Conservation (phyloP, 2,888 invertebrate genomes). For the Drosophila paramelanica region DNA sequence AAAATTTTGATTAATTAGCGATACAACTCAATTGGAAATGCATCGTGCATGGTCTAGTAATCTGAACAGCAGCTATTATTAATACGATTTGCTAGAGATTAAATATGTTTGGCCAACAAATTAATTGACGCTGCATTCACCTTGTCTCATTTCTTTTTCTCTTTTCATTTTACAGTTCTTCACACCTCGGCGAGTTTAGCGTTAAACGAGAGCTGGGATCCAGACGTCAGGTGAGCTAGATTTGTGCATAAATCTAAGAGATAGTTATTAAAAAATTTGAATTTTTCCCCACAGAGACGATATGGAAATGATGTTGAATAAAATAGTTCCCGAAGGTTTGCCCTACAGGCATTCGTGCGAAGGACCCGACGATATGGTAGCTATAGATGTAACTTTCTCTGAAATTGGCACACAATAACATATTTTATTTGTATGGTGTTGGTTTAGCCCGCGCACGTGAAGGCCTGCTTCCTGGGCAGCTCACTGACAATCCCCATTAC, state of each 20-base stretch:
- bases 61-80: constrained; percentile 7
- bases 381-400: constrained; percentile 1
- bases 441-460: constrained; percentile 96
- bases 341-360: constrained; percentile 98
- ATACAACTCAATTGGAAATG: constrained; percentile 64
- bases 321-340: constrained; percentile 98
- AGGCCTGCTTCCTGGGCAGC: constrained; percentile 98
- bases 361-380: constrained; percentile 99
- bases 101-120: constrained; percentile 16
- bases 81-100: constrained; percentile 6
- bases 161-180: constrained; percentile 89
- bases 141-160: constrained; percentile 39
- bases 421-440: not conserved
- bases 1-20: constrained; percentile 63
- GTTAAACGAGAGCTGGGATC: constrained; percentile 99
- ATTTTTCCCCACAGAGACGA: constrained; percentile 89
- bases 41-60: constrained; percentile 53
- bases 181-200: constrained; percentile 99
- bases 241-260: not conserved
- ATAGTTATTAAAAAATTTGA: not conserved
- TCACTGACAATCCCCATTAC: constrained; percentile 98
- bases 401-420: not conserved
- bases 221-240: constrained; percentile 90
- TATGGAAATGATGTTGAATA: constrained; percentile 99
- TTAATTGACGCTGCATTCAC: constrained; percentile 62